Evolutionary conservation across 1,140 invertebrate genomes (phyloP).

Genomic region (Eriosoma lanigerum): DNA sequence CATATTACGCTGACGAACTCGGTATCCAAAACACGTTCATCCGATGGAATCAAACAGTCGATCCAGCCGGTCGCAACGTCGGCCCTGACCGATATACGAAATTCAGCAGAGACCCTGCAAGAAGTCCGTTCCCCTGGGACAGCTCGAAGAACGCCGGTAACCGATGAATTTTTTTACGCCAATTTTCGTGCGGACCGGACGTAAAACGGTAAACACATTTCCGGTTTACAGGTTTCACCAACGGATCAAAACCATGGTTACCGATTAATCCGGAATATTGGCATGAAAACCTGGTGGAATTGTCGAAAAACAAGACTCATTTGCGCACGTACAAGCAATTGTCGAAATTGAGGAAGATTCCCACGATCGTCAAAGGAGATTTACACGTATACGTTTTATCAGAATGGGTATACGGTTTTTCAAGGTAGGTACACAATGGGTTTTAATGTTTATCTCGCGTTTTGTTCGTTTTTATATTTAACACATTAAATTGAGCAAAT

Average conservation of each 20-base stretch:
- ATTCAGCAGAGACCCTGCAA: constrained; percentile 65
- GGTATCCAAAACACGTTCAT: constrained; percentile 47
- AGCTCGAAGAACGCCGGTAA: constrained; percentile 54
- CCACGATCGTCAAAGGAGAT: constrained; percentile 30
- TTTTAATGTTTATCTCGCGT: too few relatives aligned
- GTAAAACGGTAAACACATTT: background rate
- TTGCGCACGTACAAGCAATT: constrained; percentile 40
- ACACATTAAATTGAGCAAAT: too few relatives aligned
- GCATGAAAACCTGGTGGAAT: constrained; percentile 60
- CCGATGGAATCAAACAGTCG: constrained; percentile 46
- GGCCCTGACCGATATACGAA: background rate
- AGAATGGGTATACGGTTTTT: constrained; percentile 42
- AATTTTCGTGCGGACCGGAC: background rate
- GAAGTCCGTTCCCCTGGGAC: constrained; percentile 78
- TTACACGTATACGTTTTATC: background rate
- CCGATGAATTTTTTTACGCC: background rate
- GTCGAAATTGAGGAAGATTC: background rate
- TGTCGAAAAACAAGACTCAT: constrained; percentile 29
- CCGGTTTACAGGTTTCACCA: constrained; percentile 63
- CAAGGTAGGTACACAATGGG: constrained; percentile 16
- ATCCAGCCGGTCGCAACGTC: constrained; percentile 37
- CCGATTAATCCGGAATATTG: constrained; percentile 64
- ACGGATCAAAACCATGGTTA: constrained; percentile 66
- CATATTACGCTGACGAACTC: constrained; percentile 54
- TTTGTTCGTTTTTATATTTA: too few relatives aligned